Conservation (phyloP, 2,797 vertebrate genomes). For the Cuniculus paca region DNA sequence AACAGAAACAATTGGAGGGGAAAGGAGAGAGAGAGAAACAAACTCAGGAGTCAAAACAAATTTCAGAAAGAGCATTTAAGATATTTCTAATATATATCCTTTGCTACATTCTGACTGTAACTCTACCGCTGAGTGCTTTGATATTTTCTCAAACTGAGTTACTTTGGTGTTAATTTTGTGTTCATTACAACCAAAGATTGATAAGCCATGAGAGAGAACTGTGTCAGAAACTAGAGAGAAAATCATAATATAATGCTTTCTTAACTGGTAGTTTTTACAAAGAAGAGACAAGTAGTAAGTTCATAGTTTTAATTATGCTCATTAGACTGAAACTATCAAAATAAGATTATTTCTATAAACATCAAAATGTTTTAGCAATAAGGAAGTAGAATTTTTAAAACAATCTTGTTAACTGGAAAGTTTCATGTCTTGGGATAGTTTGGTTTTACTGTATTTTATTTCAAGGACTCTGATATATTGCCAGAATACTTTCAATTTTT, state of each 20-base stretch:
- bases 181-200: neutral
- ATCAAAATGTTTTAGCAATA: slow-evolving; percentile 7
- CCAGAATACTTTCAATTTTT: neutral
- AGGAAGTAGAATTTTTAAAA: slow-evolving; percentile 7
- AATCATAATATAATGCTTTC: neutral
- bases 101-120: neutral
- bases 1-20: neutral
- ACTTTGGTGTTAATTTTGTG: neutral
- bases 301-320: neutral
- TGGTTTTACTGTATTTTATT: neutral
- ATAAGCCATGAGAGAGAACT: neutral
- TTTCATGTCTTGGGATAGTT: neutral
- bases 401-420: neutral
- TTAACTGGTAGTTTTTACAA: neutral
- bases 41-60: neutral
- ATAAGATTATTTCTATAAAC: slow-evolving; percentile 10
- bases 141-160: neutral
- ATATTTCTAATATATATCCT: neutral
- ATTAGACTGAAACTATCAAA: neutral
- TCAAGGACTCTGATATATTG: neutral
- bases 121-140: neutral
- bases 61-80: neutral
- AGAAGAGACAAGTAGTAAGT: neutral
- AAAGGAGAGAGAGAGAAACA: no score
- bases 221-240: neutral